Evolutionary conservation across 2,113 vertebrate genomes (phyloP), one percentile per base, ranked within the genome.

Genomic region (Scomber japonicus): DNA sequence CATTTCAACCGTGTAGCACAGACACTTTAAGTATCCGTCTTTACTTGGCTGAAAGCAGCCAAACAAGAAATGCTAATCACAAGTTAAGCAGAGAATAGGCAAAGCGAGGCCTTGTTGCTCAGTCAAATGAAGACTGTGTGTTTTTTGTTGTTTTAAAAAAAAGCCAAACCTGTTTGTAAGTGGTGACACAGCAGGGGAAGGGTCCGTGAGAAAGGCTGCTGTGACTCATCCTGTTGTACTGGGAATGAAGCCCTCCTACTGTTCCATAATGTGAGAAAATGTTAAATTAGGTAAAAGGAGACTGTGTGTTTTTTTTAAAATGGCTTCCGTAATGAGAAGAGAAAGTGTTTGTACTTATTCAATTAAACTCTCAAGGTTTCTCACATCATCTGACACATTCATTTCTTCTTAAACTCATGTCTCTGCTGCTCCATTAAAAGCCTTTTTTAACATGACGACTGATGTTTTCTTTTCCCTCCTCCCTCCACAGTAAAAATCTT

Each of bases 401-500:
- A 14, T 35, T 24, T 55, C 13, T 9, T 64, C 30, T 24, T 13
- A 48, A 8, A 4, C 11, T 50, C 31, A 11, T 71, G 35, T 50
- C 15, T 61, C 45, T 16, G 12, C 44, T 64, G 45, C 17, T 12
- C 46, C 31, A 15, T 16, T 65, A 0, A 49, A 46, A 57, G 45
- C 24, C 24, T 27, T 27, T 27, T 27, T 27, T 56, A 48, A 63
- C 24, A 55, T 19, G 11, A 17, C 63, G 76, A 60, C 83, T 63
- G 11, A 61, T 8, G 4, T 48, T 75, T 55, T 0, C n/a, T 12
- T 64, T 40, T 15, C 11, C 51, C 63, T 54, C 75, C 76, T 30
- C 53, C 44, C 40, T 63, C 80, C 67, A 9, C 90, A 99, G 98
- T 97, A 91, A 99, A 99, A 94, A 99, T 99, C 95, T 88, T 98